Evolutionary conservation across 2,888 invertebrate species (phyloP).

Genomic region (Drosophila mimetica): DNA sequence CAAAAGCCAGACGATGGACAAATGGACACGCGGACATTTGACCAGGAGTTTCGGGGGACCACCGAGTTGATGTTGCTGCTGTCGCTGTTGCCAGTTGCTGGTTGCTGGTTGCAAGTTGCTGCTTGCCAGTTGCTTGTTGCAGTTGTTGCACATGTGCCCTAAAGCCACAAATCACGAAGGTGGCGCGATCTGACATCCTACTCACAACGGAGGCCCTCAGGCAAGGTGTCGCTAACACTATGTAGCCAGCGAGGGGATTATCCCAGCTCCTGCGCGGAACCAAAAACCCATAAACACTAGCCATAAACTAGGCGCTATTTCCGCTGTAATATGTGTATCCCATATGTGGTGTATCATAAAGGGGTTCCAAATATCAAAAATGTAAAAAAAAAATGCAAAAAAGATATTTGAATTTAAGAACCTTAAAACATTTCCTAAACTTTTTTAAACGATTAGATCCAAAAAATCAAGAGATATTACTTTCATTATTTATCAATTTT

Average conservation of each 20-base stretch:
- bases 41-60: conserved; percentile 67
- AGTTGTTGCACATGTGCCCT: conserved; percentile 67
- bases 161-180: conserved; percentile 79
- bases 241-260: conserved; percentile 28
- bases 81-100: not conserved
- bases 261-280: conserved; percentile 3
- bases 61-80: conserved; percentile 43
- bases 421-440: too few species aligned
- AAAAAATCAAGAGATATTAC: too few species aligned
- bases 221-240: conserved; percentile 70
- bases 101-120: conserved; percentile 8
- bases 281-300: not conserved
- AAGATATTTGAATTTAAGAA: too few species aligned
- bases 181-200: conserved; percentile 77
- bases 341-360: not conserved
- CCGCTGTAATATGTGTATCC: not conserved
- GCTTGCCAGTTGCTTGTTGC: conserved; percentile 24
- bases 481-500: too few species aligned
- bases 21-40: conserved; percentile 44
- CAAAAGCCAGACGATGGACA: conserved; percentile 49
- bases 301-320: conserved; percentile 2
- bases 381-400: too few species aligned
- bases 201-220: conserved; percentile 62
- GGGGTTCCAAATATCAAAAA: not conserved
- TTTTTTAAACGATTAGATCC: too few species aligned